A percentile compares a stretch with the other conserved stretches of the same genome.
Evolutionary conservation across 2,888 invertebrate species (phyloP).

Genomic region (Bugulina stolonifera): DNA sequence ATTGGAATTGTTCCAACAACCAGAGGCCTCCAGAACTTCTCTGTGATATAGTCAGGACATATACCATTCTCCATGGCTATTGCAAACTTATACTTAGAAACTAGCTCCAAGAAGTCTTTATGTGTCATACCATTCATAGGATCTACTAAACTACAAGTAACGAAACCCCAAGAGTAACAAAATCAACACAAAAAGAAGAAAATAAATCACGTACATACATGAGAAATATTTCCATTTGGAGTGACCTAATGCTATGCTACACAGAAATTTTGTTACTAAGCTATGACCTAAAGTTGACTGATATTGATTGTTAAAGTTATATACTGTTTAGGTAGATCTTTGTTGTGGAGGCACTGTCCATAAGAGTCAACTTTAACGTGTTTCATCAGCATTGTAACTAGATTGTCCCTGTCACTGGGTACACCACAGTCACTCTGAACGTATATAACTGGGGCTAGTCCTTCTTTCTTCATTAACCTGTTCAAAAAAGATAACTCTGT

Average conservation of each 20-base stretch:
- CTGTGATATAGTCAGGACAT: slow-evolving; percentile 78
- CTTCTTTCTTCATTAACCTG: slow-evolving; percentile 13
- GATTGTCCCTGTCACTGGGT: slow-evolving; percentile 69
- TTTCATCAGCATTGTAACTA: slow-evolving; percentile 68
- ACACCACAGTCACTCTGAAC: slow-evolving; percentile 77
- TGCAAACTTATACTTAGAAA: slow-evolving; percentile 68
- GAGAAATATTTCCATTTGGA: too few relatives aligned
- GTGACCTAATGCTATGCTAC: too few relatives aligned
- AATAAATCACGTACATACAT: too few relatives aligned
- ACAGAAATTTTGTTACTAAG: too few relatives aligned
- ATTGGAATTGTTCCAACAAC: slow-evolving; percentile 74
- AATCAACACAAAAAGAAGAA: too few relatives aligned
- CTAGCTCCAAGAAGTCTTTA: slow-evolving; percentile 40
- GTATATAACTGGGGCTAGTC: slow-evolving; percentile 66
- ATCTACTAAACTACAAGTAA: slow-evolving; percentile 15
- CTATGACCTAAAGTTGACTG: too few relatives aligned
- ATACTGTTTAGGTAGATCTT: slow-evolving; percentile 63
- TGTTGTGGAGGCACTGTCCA: slow-evolving; percentile 73
- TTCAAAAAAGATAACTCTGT: too few relatives aligned
- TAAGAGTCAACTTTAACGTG: slow-evolving; percentile 71
- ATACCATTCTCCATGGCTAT: slow-evolving; percentile 76
- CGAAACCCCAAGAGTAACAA: too few relatives aligned
- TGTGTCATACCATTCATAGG: slow-evolving; percentile 36
- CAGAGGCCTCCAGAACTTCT: slow-evolving; percentile 78
- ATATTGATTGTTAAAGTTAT: slow-evolving; percentile 26